Evolutionary conservation across 1,140 invertebrate species (phyloP), one percentile per base, ranked within the genome.

Genomic region (Achatina immaculata): DNA sequence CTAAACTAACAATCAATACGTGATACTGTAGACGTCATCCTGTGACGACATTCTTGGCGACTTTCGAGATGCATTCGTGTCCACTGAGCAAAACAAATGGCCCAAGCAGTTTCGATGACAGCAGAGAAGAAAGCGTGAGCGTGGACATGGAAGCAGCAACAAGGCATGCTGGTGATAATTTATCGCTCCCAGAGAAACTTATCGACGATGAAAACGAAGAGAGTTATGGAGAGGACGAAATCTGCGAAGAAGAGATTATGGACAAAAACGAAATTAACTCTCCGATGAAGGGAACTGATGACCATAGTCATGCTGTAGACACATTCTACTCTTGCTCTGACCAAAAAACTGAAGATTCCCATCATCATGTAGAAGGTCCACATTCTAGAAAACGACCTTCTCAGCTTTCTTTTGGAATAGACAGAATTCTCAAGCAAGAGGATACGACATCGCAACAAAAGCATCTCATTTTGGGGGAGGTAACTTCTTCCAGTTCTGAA

Each of bases 341-440:
- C 58, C 28, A 6, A 4, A 62, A 62, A 16, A 31, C 58, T 31
- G 58, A 62, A 19, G 2, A 55, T 3, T 14, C 16, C 48, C 16
- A 55, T 21, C 16, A 2, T 55, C 48, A 55, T 2, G 48, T 24
- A 55, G 21, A n/a, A n/a, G n/a, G n/a, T n/a, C n/a, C n/a, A n/a
- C n/a, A 3, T 55, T 55, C 7, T 62, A 6, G 16, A 28, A 62
- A 62, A 34, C 58, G 58, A 62, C 2, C 58, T 31, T 62, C 58
- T 6, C 58, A 62, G 21, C 58, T 62, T 62, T 62, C 58, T 62
- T 62, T 62, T 34, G 58, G 58, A 62, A 62, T 62, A 62, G 58
- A 62, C 28, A 6, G 58, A 9, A 62, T 62, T 62, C 58, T 62
- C 28, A 62, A 62, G 4, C 58, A 62, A 62, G n/a, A 62, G 31